Evolutionary conservation across 2,797 vertebrate species (phyloP).

Genomic region (Sphenopsis melanotis): DNA sequence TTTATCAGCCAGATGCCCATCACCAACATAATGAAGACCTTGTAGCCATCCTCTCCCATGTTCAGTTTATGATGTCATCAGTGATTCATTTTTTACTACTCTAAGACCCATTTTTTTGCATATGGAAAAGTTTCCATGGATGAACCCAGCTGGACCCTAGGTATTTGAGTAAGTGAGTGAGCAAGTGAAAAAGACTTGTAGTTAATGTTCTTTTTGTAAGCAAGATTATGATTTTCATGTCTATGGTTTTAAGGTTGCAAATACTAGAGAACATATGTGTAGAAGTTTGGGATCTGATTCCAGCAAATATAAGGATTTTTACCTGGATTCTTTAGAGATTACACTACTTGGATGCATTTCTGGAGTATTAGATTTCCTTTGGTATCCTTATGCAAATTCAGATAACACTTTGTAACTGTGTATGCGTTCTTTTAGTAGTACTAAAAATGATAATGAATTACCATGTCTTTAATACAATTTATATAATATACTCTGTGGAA

Average conservation of each 20-base stretch:
- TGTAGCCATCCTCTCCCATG: not conserved
- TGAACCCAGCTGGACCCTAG: not conserved
- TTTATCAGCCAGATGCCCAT: not conserved
- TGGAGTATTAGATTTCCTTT: not conserved
- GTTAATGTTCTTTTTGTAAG: not conserved
- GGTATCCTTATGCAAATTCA: not conserved
- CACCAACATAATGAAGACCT: not conserved
- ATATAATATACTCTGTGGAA: not conserved
- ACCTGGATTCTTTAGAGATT: not conserved
- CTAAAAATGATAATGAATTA: not conserved
- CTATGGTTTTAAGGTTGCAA: not conserved
- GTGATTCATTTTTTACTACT: not conserved
- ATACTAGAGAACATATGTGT: fast-evolving
- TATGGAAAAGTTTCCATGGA: not conserved
- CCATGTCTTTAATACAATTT: not conserved
- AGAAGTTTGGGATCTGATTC: not conserved
- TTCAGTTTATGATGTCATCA: not conserved
- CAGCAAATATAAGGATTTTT: not conserved
- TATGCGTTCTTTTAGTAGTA: not conserved
- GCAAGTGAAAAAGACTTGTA: not conserved
- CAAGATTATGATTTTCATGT: not conserved
- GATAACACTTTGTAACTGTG: not conserved
- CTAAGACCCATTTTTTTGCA: not conserved
- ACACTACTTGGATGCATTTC: not conserved
- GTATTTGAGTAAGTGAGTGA: not conserved